Base-by-base conservation (phyloP, 2,888 invertebrate genomes). In the Polydrusus tereticollis region DNA sequence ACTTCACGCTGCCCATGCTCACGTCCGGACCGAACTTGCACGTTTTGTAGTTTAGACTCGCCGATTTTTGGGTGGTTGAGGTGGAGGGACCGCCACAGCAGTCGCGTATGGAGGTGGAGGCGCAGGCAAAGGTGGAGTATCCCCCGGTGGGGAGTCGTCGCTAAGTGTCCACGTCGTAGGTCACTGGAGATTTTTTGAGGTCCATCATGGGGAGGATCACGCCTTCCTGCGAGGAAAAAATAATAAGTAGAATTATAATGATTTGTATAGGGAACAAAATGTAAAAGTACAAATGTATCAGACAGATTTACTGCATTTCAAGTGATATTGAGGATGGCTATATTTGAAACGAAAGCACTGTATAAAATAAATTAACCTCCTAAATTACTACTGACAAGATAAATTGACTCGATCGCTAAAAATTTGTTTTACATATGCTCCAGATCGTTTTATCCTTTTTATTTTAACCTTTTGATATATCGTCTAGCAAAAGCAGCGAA, bases 121-220 rank as follows among this genome's bases (percentile, higher is more conserved):
- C 82, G 75, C 84, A 84, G 36, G 83, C 80, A 73, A 85, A 84
- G 14, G 83, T 83, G 57, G 80, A 78, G 76, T 78, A 77, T 50
- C 81, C 82, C 62, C 80, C 85, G 81, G 83, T 80, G 82, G 80
- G 78, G 66, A 85, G 84, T 85, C 84, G 85, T 84, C 85, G 86
- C 87, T 87, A 88, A 82, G 87, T 87, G 79, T 87, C 88, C 80
- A 87, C 87, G 79, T 89, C 89, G 86, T 88, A 89, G 80, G 87
- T 87, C 80, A 88, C 86, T 76, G 89, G 86, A 0, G 88, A 88
- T 85, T 90, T 90, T 84, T 90, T 88, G 86, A 90, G 86, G 83
- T 90, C 91, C 84, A 89, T 88, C 89, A 91, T 89, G 77, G 90
- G 90, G 78, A 90, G 84, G 76, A 89, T 88, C 68, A 89, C 88